Evolutionary conservation across 2,888 invertebrate genomes (phyloP).

Genomic region (Pollenia griseotomentosa): DNA sequence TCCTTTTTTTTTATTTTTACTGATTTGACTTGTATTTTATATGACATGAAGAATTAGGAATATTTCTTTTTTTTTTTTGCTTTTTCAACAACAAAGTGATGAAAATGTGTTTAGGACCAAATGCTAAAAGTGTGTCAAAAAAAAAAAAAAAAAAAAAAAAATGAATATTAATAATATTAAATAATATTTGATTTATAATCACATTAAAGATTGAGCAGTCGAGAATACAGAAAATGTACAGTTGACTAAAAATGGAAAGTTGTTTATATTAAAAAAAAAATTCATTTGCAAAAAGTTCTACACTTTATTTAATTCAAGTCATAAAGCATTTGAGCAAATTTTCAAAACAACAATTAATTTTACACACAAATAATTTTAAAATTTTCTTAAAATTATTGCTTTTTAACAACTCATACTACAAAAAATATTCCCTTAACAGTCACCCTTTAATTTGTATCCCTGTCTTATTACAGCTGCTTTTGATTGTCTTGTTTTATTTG

Average conservation of each 20-base stretch:
- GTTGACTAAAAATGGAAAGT: neutral
- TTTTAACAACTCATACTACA: neutral
- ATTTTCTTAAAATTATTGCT: neutral
- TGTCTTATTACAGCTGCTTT: slow-evolving; percentile 6
- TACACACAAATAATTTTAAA: neutral
- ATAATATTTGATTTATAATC: slow-evolving; percentile 60
- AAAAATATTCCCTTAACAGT: neutral
- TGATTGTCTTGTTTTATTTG: slow-evolving; percentile 31
- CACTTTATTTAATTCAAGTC: too few relatives aligned
- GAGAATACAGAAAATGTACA: neutral
- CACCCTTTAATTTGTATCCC: slow-evolving; percentile 20
- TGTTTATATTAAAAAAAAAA: neutral
- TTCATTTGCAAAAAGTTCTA: too few relatives aligned
- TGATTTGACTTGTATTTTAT: slow-evolving; percentile 34
- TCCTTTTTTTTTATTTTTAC: slow-evolving; percentile 21
- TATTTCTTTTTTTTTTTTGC: slow-evolving; percentile 18
- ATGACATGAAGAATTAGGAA: slow-evolving; percentile 48
- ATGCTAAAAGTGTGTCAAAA: slow-evolving; percentile 59
- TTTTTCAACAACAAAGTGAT: slow-evolving; percentile 24
- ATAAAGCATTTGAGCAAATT: neutral
- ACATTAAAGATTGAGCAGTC: slow-evolving; percentile 7
- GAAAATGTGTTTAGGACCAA: slow-evolving; percentile 45
- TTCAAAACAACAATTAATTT: neutral
- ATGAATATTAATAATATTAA: slow-evolving; percentile 59
- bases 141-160: slow-evolving; percentile 5